These are phyloP conservation scores for Cephalophus harveyi DNA, from an alignment of 2,113 vertebrate species.

Conservation along the genomic window DNA sequence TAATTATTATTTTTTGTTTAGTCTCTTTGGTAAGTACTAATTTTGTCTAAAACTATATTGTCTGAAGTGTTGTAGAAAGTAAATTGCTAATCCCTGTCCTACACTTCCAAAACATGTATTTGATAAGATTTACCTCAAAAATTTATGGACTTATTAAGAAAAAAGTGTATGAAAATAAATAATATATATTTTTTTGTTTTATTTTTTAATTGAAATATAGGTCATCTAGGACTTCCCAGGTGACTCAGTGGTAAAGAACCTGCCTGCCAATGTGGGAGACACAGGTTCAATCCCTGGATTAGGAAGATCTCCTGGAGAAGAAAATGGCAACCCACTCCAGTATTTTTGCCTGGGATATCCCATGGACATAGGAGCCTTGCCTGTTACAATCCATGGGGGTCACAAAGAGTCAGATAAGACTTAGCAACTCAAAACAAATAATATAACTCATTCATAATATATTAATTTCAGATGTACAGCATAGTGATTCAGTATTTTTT, in stretches of 20 bases:
- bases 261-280: background rate
- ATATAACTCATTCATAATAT: background rate
- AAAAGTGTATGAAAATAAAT: background rate
- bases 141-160: background rate
- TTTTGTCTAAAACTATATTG: background rate
- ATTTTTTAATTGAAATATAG: background rate
- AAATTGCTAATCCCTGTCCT: background rate
- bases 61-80: background rate
- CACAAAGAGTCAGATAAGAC: background rate
- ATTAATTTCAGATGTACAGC: background rate
- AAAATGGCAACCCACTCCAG: background rate
- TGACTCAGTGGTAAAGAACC: background rate
- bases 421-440: background rate
- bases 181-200: background rate
- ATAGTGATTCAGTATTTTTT: background rate
- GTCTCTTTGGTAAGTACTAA: background rate
- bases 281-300: background rate
- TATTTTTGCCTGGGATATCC: background rate
- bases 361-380: background rate
- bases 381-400: background rate
- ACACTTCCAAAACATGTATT: background rate
- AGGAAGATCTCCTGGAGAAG: background rate
- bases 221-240: background rate
- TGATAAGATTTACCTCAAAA: background rate
- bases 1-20: background rate